Conservation (phyloP, 2,888 invertebrate genomes). For the Conistra vaccinii region DNA sequence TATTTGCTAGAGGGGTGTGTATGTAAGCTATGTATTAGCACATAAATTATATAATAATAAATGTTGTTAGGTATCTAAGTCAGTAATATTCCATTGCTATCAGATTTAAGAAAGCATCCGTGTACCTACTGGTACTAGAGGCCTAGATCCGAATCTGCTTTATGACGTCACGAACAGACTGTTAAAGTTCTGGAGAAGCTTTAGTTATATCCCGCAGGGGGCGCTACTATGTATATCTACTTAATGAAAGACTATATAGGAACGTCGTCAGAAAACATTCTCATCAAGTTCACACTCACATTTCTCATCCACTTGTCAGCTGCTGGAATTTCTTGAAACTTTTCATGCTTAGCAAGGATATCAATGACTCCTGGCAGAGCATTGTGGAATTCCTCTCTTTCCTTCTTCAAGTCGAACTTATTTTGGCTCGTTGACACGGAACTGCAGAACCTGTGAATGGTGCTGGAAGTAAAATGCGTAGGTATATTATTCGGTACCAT, state of each 20-base stretch:
- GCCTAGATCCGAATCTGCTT: not conserved
- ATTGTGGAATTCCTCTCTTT: slow-evolving; percentile 52
- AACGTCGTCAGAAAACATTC: not conserved
- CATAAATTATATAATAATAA: not conserved
- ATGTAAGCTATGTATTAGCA: not conserved
- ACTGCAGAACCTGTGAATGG: slow-evolving; percentile 18
- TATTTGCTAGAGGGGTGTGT: slow-evolving; percentile 29
- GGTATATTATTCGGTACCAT: not conserved
- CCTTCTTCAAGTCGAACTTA: slow-evolving; percentile 54
- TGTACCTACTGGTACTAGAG: not conserved
- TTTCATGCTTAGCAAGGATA: slow-evolving; percentile 53
- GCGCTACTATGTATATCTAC: no score
- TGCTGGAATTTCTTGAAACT: slow-evolving; percentile 63
- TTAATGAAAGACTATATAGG: not conserved
- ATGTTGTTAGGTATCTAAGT: not conserved
- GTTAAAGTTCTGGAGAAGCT: not conserved
- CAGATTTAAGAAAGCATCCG: not conserved
- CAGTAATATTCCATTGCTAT: slow-evolving; percentile 1
- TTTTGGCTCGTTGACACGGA: slow-evolving; percentile 13
- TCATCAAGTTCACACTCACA: slow-evolving; percentile 40
- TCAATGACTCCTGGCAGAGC: slow-evolving; percentile 62
- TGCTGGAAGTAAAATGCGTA: slow-evolving; percentile 37
- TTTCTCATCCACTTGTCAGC: slow-evolving; percentile 67
- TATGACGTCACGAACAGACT: not conserved
- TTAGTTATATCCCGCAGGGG: not conserved